Evolutionary conservation across 1,140 invertebrate genomes (phyloP).

Genomic region (Zaprionus africanus): DNA sequence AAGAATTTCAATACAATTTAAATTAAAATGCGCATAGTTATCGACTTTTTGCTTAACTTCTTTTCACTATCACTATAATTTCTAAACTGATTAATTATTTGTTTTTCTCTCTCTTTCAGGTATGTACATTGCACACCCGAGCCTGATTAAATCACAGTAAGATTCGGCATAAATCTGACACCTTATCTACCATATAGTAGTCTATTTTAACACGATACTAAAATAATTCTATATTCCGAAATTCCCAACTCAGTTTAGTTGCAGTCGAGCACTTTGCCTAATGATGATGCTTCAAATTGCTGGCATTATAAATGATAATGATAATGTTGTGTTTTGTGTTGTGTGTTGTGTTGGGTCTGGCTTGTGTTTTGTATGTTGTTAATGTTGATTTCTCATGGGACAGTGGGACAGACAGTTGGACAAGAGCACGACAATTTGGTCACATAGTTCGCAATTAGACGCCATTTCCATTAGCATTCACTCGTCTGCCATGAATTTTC

Average conservation of each 20-base stretch:
- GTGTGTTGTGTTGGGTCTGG: conserved; percentile 8
- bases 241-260: neutral
- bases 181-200: too few species aligned
- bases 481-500: conserved; percentile 42
- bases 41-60: too few species aligned
- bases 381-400: conserved; percentile 30
- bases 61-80: too few species aligned
- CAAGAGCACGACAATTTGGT: conserved; percentile 24
- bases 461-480: conserved; percentile 63
- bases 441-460: conserved; percentile 61
- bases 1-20: too few species aligned
- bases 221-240: neutral
- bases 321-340: conserved; percentile 18
- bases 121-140: too few species aligned
- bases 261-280: conserved; percentile 9
- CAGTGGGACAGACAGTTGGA: conserved; percentile 3
- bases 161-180: too few species aligned
- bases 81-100: too few species aligned
- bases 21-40: too few species aligned
- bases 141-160: too few species aligned
- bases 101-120: too few species aligned
- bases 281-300: conserved; percentile 17
- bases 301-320: conserved; percentile 27
- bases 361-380: conserved; percentile 5
- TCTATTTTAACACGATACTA: too few species aligned